Conservation (phyloP, 2,888 invertebrate species). For the Andrena trimmerana region DNA sequence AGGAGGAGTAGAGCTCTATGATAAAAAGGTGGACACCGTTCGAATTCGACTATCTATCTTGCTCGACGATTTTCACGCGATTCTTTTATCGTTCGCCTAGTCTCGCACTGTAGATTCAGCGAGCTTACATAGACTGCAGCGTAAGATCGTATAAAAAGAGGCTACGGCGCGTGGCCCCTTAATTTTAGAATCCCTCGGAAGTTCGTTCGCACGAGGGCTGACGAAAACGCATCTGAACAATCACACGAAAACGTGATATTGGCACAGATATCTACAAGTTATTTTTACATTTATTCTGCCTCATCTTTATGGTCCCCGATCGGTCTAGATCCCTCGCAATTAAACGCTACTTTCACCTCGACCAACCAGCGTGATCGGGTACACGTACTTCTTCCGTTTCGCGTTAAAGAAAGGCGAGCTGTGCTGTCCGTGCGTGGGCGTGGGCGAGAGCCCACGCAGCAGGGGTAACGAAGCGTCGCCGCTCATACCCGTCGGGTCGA, state of each 20-base stretch:
- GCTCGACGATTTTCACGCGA: conserved; percentile 14
- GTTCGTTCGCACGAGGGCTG: conserved; percentile 7
- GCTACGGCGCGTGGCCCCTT: conserved; percentile 57
- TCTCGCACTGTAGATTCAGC: neutral
- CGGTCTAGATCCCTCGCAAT: conserved; percentile 45
- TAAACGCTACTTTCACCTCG: conserved; percentile 87
- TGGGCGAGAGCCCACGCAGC: conserved; percentile 86
- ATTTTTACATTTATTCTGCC: conserved; percentile 28
- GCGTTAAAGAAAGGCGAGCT: conserved; percentile 87
- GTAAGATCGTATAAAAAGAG: conserved; percentile 57
- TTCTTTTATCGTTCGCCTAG: neutral
- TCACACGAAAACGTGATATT: conserved; percentile 46
- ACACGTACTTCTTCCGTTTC: conserved; percentile 88
- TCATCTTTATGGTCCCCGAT: conserved; percentile 62
- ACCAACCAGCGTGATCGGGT: conserved; percentile 86
- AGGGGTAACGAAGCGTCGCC: conserved; percentile 87
- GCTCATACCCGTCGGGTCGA: conserved; percentile 66
- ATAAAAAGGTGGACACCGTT: conserved; percentile 41
- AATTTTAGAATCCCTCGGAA: conserved; percentile 41
- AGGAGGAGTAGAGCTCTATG: conserved; percentile 13
- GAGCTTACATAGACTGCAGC: conserved; percentile 27
- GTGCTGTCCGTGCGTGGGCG: conserved; percentile 78
- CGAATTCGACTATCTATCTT: conserved; percentile 44
- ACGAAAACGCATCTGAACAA: conserved; percentile 23
- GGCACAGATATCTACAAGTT: conserved; percentile 57